These are phyloP conservation scores for Synanthedon vespiformis DNA, from an alignment of 2,888 invertebrate genomes.

Conservation along the genomic window DNA sequence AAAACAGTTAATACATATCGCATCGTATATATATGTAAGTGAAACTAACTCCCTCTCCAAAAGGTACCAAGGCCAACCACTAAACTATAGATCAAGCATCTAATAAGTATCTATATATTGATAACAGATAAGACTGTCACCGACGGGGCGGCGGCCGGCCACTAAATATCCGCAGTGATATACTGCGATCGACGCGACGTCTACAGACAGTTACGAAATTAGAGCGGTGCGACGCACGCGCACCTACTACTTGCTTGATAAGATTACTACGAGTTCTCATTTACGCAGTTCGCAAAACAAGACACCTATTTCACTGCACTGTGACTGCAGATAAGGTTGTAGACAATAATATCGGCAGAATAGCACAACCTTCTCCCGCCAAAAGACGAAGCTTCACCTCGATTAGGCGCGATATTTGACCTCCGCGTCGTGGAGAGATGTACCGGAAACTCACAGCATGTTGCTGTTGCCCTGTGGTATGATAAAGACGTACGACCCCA, in stretches of 20 bases:
- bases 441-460: too few species aligned
- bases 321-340: too few species aligned
- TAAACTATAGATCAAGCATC: conserved; percentile 40
- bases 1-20: neutral
- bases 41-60: conserved; percentile 1
- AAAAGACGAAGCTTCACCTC: too few species aligned
- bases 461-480: too few species aligned
- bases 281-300: too few species aligned
- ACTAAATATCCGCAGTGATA: conserved; percentile 56
- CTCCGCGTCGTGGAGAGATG: too few species aligned
- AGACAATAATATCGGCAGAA: too few species aligned
- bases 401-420: too few species aligned
- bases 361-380: too few species aligned
- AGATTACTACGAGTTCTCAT: too few species aligned
- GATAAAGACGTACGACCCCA: too few species aligned
- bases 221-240: conserved; percentile 37
- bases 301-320: too few species aligned
- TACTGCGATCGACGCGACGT: conserved; percentile 36
- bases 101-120: conserved; percentile 56
- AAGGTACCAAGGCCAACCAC: conserved; percentile 23
- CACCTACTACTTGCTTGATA: conserved; percentile 11
- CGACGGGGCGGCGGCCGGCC: conserved; percentile 49
- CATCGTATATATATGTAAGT: neutral
- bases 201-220: conserved; percentile 56
- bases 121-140: conserved; percentile 66